A percentile compares a stretch with the other conserved stretches of the same genome.
phyloP scores from a whole-genome alignment of 1,140 invertebrate genomes.

The Bombus balteatus region DNA sequence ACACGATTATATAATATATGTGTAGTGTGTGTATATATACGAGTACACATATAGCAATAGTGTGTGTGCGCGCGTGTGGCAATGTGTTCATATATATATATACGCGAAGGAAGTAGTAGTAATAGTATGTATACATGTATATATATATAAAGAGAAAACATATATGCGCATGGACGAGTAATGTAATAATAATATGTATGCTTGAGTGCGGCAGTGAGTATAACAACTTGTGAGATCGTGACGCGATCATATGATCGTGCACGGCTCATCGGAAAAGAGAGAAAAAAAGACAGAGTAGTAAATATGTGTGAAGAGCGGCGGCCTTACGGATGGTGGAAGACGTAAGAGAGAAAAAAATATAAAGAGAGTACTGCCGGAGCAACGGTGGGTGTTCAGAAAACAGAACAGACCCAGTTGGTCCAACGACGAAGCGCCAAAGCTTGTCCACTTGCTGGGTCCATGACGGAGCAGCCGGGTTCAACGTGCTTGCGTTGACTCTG shows the following conservation, averaged over 20 bases:
- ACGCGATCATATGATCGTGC: not conserved
- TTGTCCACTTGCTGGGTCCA: slow-evolving; percentile 73
- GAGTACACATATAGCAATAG: slow-evolving; percentile 71
- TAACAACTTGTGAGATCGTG: slow-evolving; percentile 79
- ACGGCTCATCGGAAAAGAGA: slow-evolving; percentile 58
- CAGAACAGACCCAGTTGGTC: slow-evolving; percentile 78
- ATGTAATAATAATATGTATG: slow-evolving; percentile 82
- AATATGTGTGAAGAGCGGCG: slow-evolving; percentile 78
- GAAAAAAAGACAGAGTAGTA: slow-evolving; percentile 64
- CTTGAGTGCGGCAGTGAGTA: slow-evolving; percentile 82
- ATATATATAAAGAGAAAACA: slow-evolving; percentile 78
- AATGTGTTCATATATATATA: slow-evolving; percentile 72
- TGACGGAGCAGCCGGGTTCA: slow-evolving; percentile 53
- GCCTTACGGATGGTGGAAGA: slow-evolving; percentile 75
- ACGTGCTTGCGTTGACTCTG: slow-evolving; percentile 39
- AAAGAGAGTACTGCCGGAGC: slow-evolving; percentile 58
- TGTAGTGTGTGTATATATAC: slow-evolving; percentile 75
- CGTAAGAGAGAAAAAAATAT: slow-evolving; percentile 67
- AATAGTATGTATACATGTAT: slow-evolving; percentile 76
- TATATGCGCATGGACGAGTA: slow-evolving; percentile 79
- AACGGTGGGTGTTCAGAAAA: slow-evolving; percentile 77
- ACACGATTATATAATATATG: slow-evolving; percentile 77
- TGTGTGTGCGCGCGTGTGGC: slow-evolving; percentile 66
- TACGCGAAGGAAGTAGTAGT: slow-evolving; percentile 70
- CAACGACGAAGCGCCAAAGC: slow-evolving; percentile 73